phyloP scores from a whole-genome alignment of 1,140 invertebrate species.

The Drosophila mayri region DNA sequence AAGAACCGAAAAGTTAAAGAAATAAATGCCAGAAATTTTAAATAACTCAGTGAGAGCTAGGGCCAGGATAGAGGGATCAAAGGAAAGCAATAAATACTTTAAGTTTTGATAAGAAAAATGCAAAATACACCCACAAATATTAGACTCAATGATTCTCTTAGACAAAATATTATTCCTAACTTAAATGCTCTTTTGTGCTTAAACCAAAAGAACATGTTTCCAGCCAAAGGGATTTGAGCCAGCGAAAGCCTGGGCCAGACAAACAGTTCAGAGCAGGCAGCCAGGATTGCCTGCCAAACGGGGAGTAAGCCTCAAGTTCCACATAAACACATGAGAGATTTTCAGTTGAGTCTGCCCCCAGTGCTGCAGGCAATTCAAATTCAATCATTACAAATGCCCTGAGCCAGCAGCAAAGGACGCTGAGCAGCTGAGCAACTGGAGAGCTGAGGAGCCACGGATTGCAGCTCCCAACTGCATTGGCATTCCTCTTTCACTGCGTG shows the following conservation, averaged over 20 bases:
- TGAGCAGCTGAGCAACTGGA: slow-evolving; percentile 7
- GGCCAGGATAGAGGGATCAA: not conserved
- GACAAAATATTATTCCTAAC: not conserved
- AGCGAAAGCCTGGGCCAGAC: not conserved
- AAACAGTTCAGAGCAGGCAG: slow-evolving; percentile 3
- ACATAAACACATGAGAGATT: slow-evolving; percentile 54
- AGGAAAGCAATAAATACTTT: not conserved
- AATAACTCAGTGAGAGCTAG: not conserved
- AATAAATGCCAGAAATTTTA: not conserved
- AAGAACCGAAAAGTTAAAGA: not conserved
- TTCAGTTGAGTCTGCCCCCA: slow-evolving; percentile 9
- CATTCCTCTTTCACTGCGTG: slow-evolving; percentile 34
- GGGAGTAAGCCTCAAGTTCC: slow-evolving; percentile 41
- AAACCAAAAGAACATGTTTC: slow-evolving; percentile 2
- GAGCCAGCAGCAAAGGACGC: slow-evolving; percentile 37
- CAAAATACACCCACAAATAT: not conserved
- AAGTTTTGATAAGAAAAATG: not conserved
- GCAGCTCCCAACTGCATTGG: slow-evolving; percentile 25
- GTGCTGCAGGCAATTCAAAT: slow-evolving; percentile 66
- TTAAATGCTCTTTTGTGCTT: slow-evolving; percentile 6
- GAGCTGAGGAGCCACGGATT: slow-evolving; percentile 3
- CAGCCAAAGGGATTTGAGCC: slow-evolving; percentile 1
- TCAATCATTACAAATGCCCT: slow-evolving; percentile 75
- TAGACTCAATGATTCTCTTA: not conserved
- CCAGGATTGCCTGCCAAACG: slow-evolving; percentile 9